Evolutionary conservation across 2,888 invertebrate species (phyloP).

Genomic region (Morpho achilles): DNA sequence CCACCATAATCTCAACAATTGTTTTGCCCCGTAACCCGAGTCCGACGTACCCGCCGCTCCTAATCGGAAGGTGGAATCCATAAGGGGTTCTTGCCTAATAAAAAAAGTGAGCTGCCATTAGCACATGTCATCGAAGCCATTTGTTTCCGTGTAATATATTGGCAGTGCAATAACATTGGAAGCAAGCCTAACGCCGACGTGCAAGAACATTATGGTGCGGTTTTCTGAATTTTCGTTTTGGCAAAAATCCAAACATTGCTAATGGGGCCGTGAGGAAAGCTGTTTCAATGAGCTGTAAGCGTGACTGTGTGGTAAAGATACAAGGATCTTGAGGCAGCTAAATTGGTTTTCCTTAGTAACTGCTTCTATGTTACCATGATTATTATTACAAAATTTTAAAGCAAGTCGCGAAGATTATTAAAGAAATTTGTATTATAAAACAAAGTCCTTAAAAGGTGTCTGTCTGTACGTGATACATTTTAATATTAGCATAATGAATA

Average conservation of each 20-base stretch:
- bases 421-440: too few species aligned
- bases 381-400: constrained; percentile 1
- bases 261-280: constrained; percentile 37
- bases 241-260: constrained; percentile 37
- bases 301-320: constrained; percentile 15
- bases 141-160: constrained; percentile 20
- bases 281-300: constrained; percentile 34
- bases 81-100: constrained; percentile 1
- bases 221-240: constrained; percentile 35
- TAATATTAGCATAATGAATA: too few species aligned
- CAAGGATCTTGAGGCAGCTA: constrained; percentile 7
- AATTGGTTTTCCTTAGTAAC: neutral
- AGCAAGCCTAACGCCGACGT: constrained; percentile 17
- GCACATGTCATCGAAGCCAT: constrained; percentile 19
- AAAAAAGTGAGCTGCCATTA: constrained; percentile 10
- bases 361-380: neutral
- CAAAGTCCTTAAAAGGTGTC: too few species aligned
- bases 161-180: constrained; percentile 23
- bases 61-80: too few species aligned
- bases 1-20: too few species aligned
- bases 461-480: too few species aligned
- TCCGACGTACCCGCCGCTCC: too few species aligned
- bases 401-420: too few species aligned
- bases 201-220: constrained; percentile 23
- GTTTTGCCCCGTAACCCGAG: too few species aligned